These are phyloP conservation scores for Machaerirhynchus nigripectus DNA, from an alignment of 2,113 vertebrate species.

Conservation along the genomic window DNA sequence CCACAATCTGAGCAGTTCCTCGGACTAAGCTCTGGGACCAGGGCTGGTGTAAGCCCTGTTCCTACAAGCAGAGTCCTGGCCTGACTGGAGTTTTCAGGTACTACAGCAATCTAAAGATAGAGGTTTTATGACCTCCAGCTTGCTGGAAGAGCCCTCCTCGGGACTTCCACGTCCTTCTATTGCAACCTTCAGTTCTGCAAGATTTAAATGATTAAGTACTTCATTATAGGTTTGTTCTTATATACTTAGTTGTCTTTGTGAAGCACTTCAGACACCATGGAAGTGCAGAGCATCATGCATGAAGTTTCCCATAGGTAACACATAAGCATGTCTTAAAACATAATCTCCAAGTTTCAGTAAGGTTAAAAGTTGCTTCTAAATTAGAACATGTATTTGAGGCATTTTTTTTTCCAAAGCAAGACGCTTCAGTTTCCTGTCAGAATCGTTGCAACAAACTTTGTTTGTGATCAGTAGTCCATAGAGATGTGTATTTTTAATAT, in stretches of 20 bases:
- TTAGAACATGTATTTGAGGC: conserved; percentile 51
- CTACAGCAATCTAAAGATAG: neutral
- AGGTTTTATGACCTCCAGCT: neutral
- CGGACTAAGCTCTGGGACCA: neutral
- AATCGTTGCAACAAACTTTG: conserved; percentile 52
- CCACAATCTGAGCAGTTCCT: neutral
- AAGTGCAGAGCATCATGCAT: conserved; percentile 53
- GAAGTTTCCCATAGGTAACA: conserved; percentile 49
- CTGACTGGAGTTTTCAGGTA: conserved; percentile 21
- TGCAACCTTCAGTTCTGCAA: conserved; percentile 64
- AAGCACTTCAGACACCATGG: neutral
- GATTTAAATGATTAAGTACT: conserved; percentile 31
- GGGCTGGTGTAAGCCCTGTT: neutral
- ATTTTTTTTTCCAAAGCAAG: conserved; percentile 20
- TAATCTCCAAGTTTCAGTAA: conserved; percentile 61
- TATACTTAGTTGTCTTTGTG: conserved; percentile 45
- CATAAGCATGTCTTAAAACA: conserved; percentile 42
- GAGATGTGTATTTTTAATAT: conserved; percentile 37
- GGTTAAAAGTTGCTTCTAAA: conserved; percentile 46
- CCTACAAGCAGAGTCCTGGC: neutral
- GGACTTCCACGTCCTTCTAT: neutral
- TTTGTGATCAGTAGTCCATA: conserved; percentile 33
- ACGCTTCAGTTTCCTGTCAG: conserved; percentile 58
- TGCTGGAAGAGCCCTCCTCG: neutral
- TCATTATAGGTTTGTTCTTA: conserved; percentile 34